phyloP scores from a whole-genome alignment of 2,888 invertebrate species.

The Acleris holmiana region DNA sequence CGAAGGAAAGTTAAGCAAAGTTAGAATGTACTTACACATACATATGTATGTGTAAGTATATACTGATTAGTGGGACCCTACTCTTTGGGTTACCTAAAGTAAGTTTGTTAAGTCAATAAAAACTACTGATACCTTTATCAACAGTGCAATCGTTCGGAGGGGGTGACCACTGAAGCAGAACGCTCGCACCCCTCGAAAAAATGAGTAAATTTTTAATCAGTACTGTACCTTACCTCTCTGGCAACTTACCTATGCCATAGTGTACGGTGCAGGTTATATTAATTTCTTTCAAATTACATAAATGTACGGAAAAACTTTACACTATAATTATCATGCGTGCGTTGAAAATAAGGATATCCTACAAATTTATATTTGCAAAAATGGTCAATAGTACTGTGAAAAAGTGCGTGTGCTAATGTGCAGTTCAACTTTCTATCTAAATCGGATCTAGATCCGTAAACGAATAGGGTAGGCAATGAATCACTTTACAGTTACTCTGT shows the following conservation, averaged over 20 bases:
- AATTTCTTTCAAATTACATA: too few species aligned
- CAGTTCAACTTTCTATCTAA: background rate
- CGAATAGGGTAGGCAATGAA: background rate
- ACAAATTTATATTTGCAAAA: background rate
- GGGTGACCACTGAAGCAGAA: conserved; percentile 65
- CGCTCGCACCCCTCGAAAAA: conserved; percentile 54
- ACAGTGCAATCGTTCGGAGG: conserved; percentile 47
- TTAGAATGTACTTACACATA: too few species aligned
- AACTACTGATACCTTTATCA: conserved; percentile 48
- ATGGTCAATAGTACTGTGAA: too few species aligned
- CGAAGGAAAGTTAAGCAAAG: too few species aligned
- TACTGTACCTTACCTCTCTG: conserved; percentile 46
- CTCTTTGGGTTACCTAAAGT: too few species aligned
- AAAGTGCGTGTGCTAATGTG: too few species aligned
- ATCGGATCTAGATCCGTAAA: background rate
- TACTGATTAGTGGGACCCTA: too few species aligned
- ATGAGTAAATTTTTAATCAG: conserved; percentile 62
- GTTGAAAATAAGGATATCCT: too few species aligned
- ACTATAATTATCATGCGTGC: too few species aligned
- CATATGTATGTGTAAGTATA: too few species aligned
- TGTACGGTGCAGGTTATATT: background rate
- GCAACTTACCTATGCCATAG: conserved; percentile 44
- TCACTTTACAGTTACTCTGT: conserved; percentile 13
- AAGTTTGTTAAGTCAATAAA: conserved; percentile 40
- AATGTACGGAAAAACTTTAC: too few species aligned